Evolutionary conservation across 2,113 vertebrate species (phyloP), one percentile per base, ranked within the genome.

Genomic region (Scytalopus superciliaris): DNA sequence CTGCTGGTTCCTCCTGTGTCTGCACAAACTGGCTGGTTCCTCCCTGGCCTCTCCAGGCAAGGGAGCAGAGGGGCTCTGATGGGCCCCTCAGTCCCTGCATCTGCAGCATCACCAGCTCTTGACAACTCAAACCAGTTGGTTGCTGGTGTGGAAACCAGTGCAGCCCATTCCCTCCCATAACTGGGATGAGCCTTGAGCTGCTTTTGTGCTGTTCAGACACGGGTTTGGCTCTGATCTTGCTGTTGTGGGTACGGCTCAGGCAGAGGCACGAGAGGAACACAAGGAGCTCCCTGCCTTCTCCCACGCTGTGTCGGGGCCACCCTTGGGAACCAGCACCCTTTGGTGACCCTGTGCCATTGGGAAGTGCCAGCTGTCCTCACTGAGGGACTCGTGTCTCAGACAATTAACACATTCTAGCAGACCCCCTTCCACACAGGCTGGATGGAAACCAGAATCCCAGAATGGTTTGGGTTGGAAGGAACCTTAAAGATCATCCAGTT

Each of bases 271-370:
- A 18, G 35, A 78, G 56, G 74, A 45, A 49, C 47, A 1, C 4
- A 18, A 64, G 53, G 17, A 30, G 37, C 21, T 52, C 3, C 44
- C 55, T 9, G 42, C 37, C 31, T 23, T 28, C 18, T 55, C 60
- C 47, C 63, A 0, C 1, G 0, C 53, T 14, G 1, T 4, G 10
- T 28, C 70, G 3, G 13, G 56, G 52, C 67, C 67, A 16, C 42
- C n/a, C 52, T 55, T 28, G 33, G 85, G 19, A 0, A 0, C 18
- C 47, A 37, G 25, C n/a, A 22, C n/a, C 47, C 47, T 37, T 11
- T 22, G 75, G 60, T 50, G 73, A 37, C 8, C 47, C 3, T 0
- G 35, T 19, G 31, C 17, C 70, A 2, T 39, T 7, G 72, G 47
- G 0, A 12, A 7, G 40, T 16, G 62, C 40, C 75, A 31, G 57